phyloP scores from a whole-genome alignment of 2,888 invertebrate species.

The Dryocosmus kuriphilus region DNA sequence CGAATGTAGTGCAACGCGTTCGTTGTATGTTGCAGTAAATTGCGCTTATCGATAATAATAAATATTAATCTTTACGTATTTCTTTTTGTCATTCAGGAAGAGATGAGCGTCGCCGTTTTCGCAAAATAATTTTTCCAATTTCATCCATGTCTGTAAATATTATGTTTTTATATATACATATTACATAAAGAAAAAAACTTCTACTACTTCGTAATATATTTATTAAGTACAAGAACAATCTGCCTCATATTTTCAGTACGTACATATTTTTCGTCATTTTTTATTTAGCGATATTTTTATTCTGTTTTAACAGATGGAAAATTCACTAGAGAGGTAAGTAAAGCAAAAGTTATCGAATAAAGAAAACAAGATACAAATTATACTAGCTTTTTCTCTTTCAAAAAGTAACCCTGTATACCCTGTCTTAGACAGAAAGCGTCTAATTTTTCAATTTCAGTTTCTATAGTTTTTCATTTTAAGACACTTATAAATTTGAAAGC shows the following conservation, averaged over 20 bases:
- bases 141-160: slow-evolving; percentile 72
- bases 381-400: too few relatives aligned
- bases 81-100: slow-evolving; percentile 60
- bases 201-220: slow-evolving; percentile 66
- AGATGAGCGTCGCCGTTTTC: slow-evolving; percentile 56
- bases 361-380: too few relatives aligned
- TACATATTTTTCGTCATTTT: neutral
- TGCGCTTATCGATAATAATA: slow-evolving; percentile 73
- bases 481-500: too few relatives aligned
- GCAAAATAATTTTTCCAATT: slow-evolving; percentile 63
- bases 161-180: slow-evolving; percentile 73
- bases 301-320: neutral
- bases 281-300: neutral
- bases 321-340: too few relatives aligned
- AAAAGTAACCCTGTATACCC: too few relatives aligned
- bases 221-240: slow-evolving; percentile 74
- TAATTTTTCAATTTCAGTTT: too few relatives aligned
- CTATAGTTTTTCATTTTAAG: too few relatives aligned
- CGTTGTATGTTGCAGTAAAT: slow-evolving; percentile 66
- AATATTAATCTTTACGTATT: slow-evolving; percentile 66
- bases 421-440: too few relatives aligned
- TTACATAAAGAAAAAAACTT: slow-evolving; percentile 65
- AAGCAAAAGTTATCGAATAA: too few relatives aligned
- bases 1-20: slow-evolving; percentile 59
- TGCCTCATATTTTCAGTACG: slow-evolving; percentile 70